Evolutionary conservation across 2,113 vertebrate genomes (phyloP).

Genomic region (Tupaia chinensis): DNA sequence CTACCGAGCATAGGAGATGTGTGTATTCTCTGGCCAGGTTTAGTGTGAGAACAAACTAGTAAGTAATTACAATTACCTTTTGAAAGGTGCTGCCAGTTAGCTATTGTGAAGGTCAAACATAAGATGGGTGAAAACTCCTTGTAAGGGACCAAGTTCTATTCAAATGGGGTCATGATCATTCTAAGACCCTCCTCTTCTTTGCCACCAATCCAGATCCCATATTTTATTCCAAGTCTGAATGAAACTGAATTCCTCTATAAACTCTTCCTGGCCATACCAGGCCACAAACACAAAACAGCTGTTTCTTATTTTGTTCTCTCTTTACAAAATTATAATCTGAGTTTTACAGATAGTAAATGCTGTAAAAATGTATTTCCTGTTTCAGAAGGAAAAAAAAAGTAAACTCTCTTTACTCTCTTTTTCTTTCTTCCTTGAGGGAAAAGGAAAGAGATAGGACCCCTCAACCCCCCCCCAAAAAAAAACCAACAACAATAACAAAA

Average conservation of each 20-base stretch:
- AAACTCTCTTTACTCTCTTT: no score
- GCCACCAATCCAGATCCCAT: not conserved
- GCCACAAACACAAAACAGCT: not conserved
- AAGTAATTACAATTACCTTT: not conserved
- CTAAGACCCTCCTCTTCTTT: not conserved
- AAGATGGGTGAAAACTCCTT: not conserved
- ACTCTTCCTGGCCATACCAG: not conserved
- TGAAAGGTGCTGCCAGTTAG: not conserved
- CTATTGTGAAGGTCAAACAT: not conserved
- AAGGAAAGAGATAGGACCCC: no score
- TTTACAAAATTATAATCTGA: not conserved
- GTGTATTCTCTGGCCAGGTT: not conserved
- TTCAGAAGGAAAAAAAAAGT: not conserved
- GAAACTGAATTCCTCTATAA: not conserved
- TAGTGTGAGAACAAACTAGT: not conserved
- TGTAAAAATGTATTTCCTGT: not conserved
- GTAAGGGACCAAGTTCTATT: not conserved
- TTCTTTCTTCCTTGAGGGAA: no score
- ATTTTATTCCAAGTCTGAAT: constrained; percentile 47
- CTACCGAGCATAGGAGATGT: not conserved
- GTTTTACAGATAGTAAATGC: not conserved
- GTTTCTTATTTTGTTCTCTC: not conserved
- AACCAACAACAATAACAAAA: no score
- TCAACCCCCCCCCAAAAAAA: no score
- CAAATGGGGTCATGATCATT: not conserved